Conservation (phyloP, 2,888 invertebrate species). For the Nomada fucata region DNA sequence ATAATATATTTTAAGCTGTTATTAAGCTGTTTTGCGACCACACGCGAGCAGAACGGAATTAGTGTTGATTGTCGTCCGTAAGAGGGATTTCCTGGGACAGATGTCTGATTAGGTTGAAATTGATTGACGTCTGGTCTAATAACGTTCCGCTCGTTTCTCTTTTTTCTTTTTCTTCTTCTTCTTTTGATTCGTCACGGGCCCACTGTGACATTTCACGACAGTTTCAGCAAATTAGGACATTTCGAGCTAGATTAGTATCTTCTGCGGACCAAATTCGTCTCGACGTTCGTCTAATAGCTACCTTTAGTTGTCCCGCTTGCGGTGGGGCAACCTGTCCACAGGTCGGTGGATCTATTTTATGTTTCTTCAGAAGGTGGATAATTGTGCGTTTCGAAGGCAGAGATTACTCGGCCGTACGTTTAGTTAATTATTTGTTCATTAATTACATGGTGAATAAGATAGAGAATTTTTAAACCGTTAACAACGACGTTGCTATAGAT, state of each 20-base stretch:
- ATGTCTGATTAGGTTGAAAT: conserved; percentile 49
- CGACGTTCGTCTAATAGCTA: conserved; percentile 59
- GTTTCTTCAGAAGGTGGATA: not conserved
- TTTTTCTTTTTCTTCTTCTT: not conserved
- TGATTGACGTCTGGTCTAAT: conserved; percentile 66
- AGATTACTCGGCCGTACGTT: conserved; percentile 14
- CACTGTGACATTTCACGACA: conserved; percentile 27
- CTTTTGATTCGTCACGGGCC: conserved; percentile 24
- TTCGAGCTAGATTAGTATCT: conserved; percentile 30
- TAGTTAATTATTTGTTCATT: not conserved
- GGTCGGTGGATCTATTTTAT: conserved; percentile 26
- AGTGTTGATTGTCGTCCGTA: conserved; percentile 33
- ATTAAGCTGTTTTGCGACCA: conserved; percentile 67
- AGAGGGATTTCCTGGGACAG: conserved; percentile 28
- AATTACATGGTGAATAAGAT: not conserved
- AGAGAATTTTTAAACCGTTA: not conserved
- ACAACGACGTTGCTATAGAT: no score
- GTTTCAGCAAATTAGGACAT: conserved; percentile 43
- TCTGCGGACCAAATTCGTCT: conserved; percentile 44
- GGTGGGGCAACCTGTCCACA: conserved; percentile 24
- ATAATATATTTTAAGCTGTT: conserved; percentile 72
- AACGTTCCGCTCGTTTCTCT: conserved; percentile 30
- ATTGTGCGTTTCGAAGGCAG: conserved; percentile 28
- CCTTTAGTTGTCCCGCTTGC: conserved; percentile 40
- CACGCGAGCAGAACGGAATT: conserved; percentile 63